Conservation (phyloP, 2,113 vertebrate genomes). For the Odocoileus virginianus region DNA sequence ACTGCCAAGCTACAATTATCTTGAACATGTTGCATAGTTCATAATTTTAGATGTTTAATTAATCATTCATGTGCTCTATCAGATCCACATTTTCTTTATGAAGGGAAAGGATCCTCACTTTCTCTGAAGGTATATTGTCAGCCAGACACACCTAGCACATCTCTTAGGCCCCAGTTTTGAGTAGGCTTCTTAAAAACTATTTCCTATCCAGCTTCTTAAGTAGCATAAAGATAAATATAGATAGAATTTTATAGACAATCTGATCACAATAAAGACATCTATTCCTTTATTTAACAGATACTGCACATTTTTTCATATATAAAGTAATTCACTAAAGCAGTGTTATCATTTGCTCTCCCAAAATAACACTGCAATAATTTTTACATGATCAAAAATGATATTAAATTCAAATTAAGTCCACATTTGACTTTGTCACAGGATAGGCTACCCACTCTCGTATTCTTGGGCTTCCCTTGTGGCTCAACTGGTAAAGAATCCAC, state of each 20-base stretch:
- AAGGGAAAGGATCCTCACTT: neutral
- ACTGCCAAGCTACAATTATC: neutral
- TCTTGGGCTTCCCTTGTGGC: neutral
- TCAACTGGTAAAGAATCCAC: neutral
- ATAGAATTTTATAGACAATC: neutral
- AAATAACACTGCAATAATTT: neutral
- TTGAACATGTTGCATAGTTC: neutral
- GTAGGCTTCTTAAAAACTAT: neutral
- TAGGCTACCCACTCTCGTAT: neutral
- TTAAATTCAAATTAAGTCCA: neutral
- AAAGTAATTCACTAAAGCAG: neutral
- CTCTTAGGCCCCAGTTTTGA: neutral
- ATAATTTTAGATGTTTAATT: neutral
- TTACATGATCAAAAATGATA: neutral
- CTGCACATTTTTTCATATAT: neutral
- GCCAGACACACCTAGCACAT: rapidly evolving
- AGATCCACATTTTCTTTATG: neutral
- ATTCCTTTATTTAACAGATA: neutral
- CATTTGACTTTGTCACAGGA: neutral
- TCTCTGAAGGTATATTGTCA: neutral
- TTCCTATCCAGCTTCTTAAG: neutral
- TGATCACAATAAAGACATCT: neutral
- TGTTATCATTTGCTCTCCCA: neutral
- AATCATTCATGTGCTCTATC: neutral
- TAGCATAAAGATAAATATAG: neutral